Evolutionary conservation across 2,888 invertebrate genomes (phyloP), one percentile per base, ranked within the genome.

Genomic region (Noctua comes): DNA sequence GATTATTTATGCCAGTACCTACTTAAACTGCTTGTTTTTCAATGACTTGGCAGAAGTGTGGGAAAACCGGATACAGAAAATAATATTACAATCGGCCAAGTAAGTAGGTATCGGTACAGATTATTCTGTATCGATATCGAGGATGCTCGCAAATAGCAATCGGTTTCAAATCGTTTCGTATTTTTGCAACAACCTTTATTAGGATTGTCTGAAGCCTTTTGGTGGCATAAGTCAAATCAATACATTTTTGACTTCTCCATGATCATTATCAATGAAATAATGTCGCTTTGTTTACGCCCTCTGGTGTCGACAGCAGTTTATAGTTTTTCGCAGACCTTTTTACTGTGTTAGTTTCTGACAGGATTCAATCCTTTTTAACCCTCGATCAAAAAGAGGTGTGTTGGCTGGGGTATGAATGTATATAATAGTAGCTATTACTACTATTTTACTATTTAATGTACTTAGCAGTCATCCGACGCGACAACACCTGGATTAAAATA

Each of bases 31-130:
- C 1, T 66, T 46, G 24, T 71, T 48, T 48, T 57, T 78, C 8
- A 43, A 68, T 81, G 82, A 77, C 54, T 77, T 71, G 77, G 62
- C 1, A 57, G 65, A 57, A 43, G 40, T 82, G 46, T 81, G 82
- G 54, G 31, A 82, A 77, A 68, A 18, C 18, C 11, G 36, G n/a
- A 0, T 8, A 2, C 16, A 43, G n/a, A 16, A 43, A 43, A 31
- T 62, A 21, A 64, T 64, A 64, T 21, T 4, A 1, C 0, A 36
- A 64, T 31, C 16, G 31, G 4, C 10, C 8, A 31, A 8, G 46
- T 27, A 24, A 24, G 24, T 62, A 18, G 8, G 16, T n/a, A 57
- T 27, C 16, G 27, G 57, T 57, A 13, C 5, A 11, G 11, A 57
- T n/a, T 57, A 57, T n/a, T 13, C 4, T 24, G 24, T 54, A 24